These are phyloP conservation scores for Strongylocentrotus purpuratus DNA, from an alignment of 35 echinoderm and acorn worm species.

Conservation along the genomic window DNA sequence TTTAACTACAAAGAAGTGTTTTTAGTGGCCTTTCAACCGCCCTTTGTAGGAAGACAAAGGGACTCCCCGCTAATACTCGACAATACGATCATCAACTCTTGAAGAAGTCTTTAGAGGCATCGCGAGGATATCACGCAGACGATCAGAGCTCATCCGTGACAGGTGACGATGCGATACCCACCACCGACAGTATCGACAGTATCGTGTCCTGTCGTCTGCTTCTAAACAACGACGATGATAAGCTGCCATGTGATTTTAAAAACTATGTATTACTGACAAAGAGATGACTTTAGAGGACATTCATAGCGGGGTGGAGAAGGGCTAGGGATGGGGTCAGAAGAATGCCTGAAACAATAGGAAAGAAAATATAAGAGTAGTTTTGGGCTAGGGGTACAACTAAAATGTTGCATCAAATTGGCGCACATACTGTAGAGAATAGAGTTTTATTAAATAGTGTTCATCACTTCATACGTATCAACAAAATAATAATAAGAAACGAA, in stretches of 20 bases:
- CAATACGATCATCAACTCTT: constrained; percentile 22
- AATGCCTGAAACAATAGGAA: no score
- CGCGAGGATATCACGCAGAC: not conserved
- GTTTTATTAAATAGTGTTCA: no score
- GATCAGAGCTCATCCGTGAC: not conserved
- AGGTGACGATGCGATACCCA: constrained; percentile 29
- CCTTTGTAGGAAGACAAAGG: constrained; percentile 14
- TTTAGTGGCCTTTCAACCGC: not conserved
- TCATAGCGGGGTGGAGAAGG: no score
- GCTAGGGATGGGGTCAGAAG: no score
- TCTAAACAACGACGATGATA: not conserved
- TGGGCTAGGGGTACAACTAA: no score
- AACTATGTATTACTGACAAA: not conserved
- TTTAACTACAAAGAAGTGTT: not conserved
- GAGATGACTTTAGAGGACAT: not conserved
- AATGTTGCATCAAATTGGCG: no score
- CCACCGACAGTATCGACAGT: not conserved
- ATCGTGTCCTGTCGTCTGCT: not conserved
- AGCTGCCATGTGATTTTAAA: not conserved
- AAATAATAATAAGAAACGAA: no score
- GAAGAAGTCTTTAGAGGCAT: not conserved
- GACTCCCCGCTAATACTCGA: constrained; percentile 26
- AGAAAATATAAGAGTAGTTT: no score
- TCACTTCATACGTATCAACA: no score
- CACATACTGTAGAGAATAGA: no score